Conservation (phyloP, 2,888 invertebrate genomes). For the Hirtodrosophila duncani region DNA sequence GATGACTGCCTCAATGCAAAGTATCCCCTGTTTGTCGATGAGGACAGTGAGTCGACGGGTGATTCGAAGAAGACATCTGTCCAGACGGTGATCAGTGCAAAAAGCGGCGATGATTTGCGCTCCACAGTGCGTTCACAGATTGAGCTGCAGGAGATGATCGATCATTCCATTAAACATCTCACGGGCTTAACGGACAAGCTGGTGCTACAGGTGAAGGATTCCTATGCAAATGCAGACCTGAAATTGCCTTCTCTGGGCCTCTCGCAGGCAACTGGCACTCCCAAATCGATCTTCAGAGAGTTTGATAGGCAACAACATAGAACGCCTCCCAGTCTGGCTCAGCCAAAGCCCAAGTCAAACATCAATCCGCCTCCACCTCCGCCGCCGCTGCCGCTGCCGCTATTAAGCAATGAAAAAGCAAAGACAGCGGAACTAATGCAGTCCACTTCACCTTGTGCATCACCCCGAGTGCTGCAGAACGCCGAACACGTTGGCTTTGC, state of each 20-base stretch:
- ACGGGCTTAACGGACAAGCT: not conserved
- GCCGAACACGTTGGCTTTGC: slow-evolving; percentile 1
- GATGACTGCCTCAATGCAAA: not conserved
- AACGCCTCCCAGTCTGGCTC: too few relatives aligned
- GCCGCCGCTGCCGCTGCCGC: too few relatives aligned
- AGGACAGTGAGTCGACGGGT: slow-evolving; percentile 26
- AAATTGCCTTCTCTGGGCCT: not conserved
- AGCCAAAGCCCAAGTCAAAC: too few relatives aligned
- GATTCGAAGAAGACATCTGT: slow-evolving; percentile 37
- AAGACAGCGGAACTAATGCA: too few relatives aligned
- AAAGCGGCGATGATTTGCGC: slow-evolving; percentile 51
- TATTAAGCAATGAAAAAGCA: too few relatives aligned
- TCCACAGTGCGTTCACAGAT: slow-evolving; percentile 53
- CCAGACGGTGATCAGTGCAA: slow-evolving; percentile 47
- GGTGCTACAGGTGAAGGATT: not conserved
- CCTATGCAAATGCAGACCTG: not conserved
- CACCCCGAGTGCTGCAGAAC: too few relatives aligned
- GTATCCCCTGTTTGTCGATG: slow-evolving; percentile 21
- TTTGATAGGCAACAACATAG: too few relatives aligned
- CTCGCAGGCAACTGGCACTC: too few relatives aligned
- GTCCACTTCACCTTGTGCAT: too few relatives aligned
- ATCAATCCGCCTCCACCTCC: too few relatives aligned
- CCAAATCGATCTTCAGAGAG: too few relatives aligned
- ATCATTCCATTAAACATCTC: slow-evolving; percentile 24
- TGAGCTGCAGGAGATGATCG: slow-evolving; percentile 42